phyloP scores from a whole-genome alignment of 2,113 vertebrate species.

The Thoracochromis brauschi region DNA sequence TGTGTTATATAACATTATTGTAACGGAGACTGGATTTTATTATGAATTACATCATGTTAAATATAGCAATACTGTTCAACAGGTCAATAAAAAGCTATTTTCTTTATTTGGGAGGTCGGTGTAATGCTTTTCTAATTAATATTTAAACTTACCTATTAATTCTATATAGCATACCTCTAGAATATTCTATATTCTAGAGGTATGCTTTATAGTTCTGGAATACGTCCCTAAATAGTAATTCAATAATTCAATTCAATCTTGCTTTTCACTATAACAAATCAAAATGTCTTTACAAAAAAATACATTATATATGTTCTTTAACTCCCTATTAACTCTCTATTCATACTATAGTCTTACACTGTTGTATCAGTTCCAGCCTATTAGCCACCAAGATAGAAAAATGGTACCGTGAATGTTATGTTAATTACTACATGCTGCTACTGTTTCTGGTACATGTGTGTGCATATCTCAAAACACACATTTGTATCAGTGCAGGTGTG shows the following conservation, averaged over 20 bases:
- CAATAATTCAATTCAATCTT: background rate
- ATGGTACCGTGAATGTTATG: background rate
- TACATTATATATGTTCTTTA: background rate
- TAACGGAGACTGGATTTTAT: background rate
- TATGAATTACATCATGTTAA: background rate
- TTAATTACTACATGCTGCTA: background rate
- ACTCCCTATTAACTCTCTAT: background rate
- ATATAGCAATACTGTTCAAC: background rate
- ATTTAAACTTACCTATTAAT: background rate
- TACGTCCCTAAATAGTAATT: background rate
- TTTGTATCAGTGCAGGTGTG: slow-evolving; percentile 1
- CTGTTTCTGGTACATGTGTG: background rate
- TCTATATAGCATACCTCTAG: too few relatives aligned
- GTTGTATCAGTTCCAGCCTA: background rate
- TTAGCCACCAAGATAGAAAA: background rate
- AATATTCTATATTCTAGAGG: too few relatives aligned
- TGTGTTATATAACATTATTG: background rate
- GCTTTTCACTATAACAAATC: background rate
- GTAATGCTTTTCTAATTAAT: background rate
- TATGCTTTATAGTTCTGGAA: background rate
- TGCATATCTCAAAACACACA: background rate
- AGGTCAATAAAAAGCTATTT: background rate
- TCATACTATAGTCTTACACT: background rate
- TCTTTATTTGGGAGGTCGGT: rapidly evolving
- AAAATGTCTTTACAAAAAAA: background rate